Evolutionary conservation across 2,888 invertebrate genomes (phyloP), one percentile per base, ranked within the genome.

Genomic region (Drosophila paramelanica): DNA sequence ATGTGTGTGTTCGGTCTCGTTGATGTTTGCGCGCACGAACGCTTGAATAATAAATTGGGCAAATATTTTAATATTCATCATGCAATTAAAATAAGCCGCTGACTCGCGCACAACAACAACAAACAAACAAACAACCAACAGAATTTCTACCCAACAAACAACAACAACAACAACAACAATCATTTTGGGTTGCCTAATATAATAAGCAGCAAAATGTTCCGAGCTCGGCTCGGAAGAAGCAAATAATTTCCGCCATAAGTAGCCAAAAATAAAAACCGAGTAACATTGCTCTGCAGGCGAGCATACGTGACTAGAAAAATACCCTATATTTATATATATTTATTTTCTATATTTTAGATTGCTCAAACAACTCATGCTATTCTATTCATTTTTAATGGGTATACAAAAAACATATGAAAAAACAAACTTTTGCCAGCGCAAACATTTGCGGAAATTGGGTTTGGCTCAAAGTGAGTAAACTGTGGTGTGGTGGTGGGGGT

Each of bases 11-110:
- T 8, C 31, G 25, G 46, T 38, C 51, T 72, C 68, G 73, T 73
- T 77, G 74, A 69, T 79, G 80, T 67, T 79, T 61, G 77, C 74
- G 69, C 79, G 67, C 81, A 78, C 78, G 72, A 71, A 80, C 77
- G 87, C 85, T 76, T 85, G 80, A 89, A 88, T 90, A 90, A 90
- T 81, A 88, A 90, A 90, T 90, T 90, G 73, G 66, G 81, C 83
- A 86, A 89, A 87, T 89, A 89, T 89, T 90, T 85, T 89, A 90
- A 90, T 90, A 90, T 90, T 90, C 90, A 90, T 89, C 89, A 90
- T 86, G 85, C 90, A 90, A 90, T 90, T 90, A 89, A 88, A 85
- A 80, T 89, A 89, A 88, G 88, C 89, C 69, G 61, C 62, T 59
- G 43, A 67, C 58, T 62, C 73, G 67, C 76, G 72, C 50, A 55